Conservation (phyloP, 2,113 vertebrate genomes). For the Zosterops borbonicus region DNA sequence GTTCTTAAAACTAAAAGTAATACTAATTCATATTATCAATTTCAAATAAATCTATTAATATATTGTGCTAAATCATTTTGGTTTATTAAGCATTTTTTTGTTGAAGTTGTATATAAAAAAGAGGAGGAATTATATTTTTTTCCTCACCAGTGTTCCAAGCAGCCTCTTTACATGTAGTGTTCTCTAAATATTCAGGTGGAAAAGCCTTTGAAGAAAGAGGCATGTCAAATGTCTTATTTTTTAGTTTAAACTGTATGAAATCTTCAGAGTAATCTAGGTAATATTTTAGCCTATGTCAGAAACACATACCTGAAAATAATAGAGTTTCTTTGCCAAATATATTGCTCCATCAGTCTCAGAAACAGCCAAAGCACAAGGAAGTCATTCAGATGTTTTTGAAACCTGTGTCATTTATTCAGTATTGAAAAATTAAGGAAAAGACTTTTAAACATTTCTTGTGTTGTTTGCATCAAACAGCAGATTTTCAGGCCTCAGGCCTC, state of each 20-base stretch:
- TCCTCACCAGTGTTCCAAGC: background rate
- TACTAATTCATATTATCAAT: background rate
- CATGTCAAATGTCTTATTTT: background rate
- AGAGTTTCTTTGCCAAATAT: background rate
- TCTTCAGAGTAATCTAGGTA: background rate
- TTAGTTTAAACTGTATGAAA: background rate
- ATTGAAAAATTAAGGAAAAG: conserved; percentile 12
- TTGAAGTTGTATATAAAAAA: background rate
- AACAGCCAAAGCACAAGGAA: conserved; percentile 20
- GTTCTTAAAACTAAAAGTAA: background rate
- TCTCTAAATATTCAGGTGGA: background rate
- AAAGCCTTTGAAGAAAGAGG: background rate
- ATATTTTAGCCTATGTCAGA: background rate
- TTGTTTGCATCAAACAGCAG: conserved; percentile 34
- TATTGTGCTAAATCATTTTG: background rate
- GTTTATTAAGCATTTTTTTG: background rate
- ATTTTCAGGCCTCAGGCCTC: conserved; percentile 25
- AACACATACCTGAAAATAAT: background rate
- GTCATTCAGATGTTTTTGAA: background rate
- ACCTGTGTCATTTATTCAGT: background rate
- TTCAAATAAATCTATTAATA: background rate
- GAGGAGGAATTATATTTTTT: background rate
- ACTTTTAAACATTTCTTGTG: background rate
- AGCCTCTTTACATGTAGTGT: background rate
- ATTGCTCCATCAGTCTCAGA: background rate